Conservation (phyloP, 53 echinoderm and acorn worm genomes). For the Mesocentrotus franciscanus region DNA sequence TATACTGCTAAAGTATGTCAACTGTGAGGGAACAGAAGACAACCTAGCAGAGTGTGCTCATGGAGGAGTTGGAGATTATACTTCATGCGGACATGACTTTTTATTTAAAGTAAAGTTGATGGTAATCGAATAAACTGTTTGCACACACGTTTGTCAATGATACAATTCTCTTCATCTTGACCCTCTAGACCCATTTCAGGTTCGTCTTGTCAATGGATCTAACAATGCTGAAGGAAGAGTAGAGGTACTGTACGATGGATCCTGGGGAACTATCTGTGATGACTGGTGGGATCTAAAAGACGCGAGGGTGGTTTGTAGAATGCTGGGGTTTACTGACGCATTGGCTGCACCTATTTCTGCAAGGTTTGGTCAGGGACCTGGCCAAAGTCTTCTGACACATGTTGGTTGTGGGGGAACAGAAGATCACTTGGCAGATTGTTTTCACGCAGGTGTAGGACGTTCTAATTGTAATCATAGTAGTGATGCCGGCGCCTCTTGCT, state of each 20-base stretch:
- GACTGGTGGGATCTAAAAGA: too few species aligned
- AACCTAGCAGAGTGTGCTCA: neutral
- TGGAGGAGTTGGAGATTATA: neutral
- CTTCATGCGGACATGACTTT: too few species aligned
- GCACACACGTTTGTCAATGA: too few species aligned
- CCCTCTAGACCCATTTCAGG: neutral
- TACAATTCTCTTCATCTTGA: neutral
- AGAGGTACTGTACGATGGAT: too few species aligned
- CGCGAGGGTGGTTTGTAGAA: too few species aligned
- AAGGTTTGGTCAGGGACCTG: neutral
- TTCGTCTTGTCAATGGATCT: too few species aligned
- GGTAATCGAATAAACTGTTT: too few species aligned
- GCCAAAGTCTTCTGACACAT: neutral
- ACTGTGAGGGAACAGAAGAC: neutral
- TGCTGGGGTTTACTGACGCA: too few species aligned
- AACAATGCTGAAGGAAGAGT: too few species aligned
- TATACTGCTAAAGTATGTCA: neutral
- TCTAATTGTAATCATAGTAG: conserved; percentile 47
- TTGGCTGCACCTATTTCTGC: neutral
- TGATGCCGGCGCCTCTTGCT: too few species aligned
- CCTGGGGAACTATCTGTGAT: too few species aligned
- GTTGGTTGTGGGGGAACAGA: conserved; percentile 54
- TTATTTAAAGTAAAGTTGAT: too few species aligned
- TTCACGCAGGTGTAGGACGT: neutral
- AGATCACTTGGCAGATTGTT: conserved; percentile 31